Evolutionary conservation across 2,113 vertebrate species (phyloP), one percentile per base, ranked within the genome.

Genomic region (Daboia siamensis): DNA sequence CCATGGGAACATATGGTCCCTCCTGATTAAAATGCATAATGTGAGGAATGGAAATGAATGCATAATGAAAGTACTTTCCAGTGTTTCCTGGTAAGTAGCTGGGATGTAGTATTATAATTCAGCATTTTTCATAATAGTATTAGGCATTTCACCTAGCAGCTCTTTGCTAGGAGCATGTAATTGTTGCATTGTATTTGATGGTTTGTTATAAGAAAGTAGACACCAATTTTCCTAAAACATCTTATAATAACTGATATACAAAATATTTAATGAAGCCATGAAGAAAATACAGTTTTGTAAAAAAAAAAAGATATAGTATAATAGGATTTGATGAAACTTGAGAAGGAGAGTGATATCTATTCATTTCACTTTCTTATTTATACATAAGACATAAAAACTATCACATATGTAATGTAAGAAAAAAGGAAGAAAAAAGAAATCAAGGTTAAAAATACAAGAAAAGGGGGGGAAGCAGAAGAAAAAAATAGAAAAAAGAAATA

Each of bases 1-100:
- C 93, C 51, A 91, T 91, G 90, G 87, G 93, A 92, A 93, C 93
- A 93, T 93, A 93, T 93, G 93, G 93, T 84, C 87, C 51, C 39
- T 64, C 86, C 87, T 93, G 87, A 90, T 93, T 92, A 92, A 93
- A 86, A 93, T 90, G 93, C 87, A 93, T 91, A 93, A 90, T 44
- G 48, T 64, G 87, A 84, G 91, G 90, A 21, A 69, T 87, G 88
- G 93, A 91, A 93, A 90, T 91, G 90, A 93, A 91, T 93, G 59
- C 80, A 92, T 64, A 91, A 93, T 90, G 74, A 90, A 48, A 90
- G 80, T 61, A 44, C 56, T 64, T 91, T 56, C 39, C 90, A 64
- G 33, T 46, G 87, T 80, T 57, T 89, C 20, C 20, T 69, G n/a
- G n/a, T 46, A 91, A 91, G 69, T 44, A 85, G 44, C 69, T n/a